Evolutionary conservation across 2,797 vertebrate genomes (phyloP).

Genomic region (Peromyscus aztecus): DNA sequence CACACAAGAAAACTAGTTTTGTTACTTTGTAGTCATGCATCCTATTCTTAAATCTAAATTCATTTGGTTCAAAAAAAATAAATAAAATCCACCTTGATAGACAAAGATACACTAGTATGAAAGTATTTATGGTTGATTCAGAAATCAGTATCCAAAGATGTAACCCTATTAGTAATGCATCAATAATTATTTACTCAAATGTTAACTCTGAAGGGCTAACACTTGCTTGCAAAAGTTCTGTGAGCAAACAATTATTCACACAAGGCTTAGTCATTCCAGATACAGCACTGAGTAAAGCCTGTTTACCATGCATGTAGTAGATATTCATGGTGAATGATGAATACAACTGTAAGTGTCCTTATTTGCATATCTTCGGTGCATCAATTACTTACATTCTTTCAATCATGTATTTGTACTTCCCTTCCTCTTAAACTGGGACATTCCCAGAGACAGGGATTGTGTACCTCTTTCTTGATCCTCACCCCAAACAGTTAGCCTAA

Average conservation of each 20-base stretch:
- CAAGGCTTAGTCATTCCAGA: conserved; percentile 16
- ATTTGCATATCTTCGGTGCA: conserved; percentile 21
- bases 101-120: neutral
- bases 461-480: neutral
- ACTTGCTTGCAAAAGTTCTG: conserved; percentile 24
- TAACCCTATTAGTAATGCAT: conserved; percentile 18
- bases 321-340: neutral
- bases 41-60: conserved; percentile 25
- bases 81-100: conserved; percentile 21
- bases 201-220: conserved; percentile 22
- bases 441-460: neutral
- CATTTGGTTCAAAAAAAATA: conserved; percentile 8
- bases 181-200: conserved; percentile 59
- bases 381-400: conserved; percentile 58
- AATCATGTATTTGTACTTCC: conserved; percentile 29
- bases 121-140: conserved; percentile 23
- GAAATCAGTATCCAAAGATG: conserved; percentile 31
- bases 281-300: conserved; percentile 48
- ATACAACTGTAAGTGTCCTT: neutral
- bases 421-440: conserved; percentile 41
- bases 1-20: conserved; percentile 12
- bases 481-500: conserved; percentile 50
- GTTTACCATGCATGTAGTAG: neutral
- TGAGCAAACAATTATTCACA: conserved; percentile 4
- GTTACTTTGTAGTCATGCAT: neutral